Conservation (phyloP, 2,113 vertebrate genomes). For the Arenaria interpres region DNA sequence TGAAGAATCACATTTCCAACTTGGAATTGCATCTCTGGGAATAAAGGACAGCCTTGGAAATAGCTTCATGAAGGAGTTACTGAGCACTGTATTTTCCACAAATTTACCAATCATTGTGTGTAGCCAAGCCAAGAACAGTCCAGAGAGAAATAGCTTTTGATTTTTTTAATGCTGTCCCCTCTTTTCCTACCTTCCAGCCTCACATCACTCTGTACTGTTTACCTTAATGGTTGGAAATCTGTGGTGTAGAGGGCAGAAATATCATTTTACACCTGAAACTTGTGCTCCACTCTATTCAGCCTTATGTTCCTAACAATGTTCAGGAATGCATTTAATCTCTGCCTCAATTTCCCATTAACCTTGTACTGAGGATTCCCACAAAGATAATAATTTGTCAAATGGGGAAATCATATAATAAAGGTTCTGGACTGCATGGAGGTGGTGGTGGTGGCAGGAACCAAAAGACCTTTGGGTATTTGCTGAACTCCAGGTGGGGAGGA, state of each 20-base stretch:
- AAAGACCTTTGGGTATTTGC: not conserved
- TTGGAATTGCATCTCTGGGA: not conserved
- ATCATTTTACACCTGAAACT: not conserved
- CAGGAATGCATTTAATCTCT: not conserved
- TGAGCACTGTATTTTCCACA: not conserved
- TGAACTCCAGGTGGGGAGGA: not conserved
- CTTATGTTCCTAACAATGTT: not conserved
- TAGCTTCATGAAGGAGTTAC: not conserved
- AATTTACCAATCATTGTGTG: not conserved
- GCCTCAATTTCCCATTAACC: not conserved
- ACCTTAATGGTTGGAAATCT: not conserved
- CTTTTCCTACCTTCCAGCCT: not conserved
- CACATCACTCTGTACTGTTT: not conserved
- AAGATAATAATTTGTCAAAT: not conserved
- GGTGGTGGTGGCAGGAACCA: not conserved
- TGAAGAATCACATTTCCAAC: not conserved
- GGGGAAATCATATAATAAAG: not conserved
- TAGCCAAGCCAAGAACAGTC: not conserved
- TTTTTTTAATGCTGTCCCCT: not conserved
- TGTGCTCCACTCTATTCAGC: fast-evolving
- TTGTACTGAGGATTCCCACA: not conserved
- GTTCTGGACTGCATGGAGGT: not conserved
- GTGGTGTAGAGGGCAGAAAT: not conserved
- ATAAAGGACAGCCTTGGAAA: not conserved
- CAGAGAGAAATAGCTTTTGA: not conserved